Percentiles rank a stretch among this genome's conserved stretches.
Conservation (phyloP, 1,140 invertebrate genomes). For the Trypoxylus dichotomus region DNA sequence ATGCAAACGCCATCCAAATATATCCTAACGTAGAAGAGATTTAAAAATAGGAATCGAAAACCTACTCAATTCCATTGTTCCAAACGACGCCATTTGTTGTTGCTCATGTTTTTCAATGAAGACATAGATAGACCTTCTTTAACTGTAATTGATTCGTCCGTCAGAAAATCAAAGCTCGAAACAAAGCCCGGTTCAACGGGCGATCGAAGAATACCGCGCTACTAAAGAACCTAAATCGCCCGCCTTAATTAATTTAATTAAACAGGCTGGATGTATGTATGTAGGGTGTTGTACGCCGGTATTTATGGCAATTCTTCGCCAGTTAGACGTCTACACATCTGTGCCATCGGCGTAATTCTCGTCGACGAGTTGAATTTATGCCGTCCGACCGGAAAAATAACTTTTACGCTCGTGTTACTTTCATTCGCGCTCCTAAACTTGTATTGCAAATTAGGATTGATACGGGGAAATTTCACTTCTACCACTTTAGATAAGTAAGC, state of each 20-base stretch:
- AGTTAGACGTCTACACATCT: neutral
- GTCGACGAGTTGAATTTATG: neutral
- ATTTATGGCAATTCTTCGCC: neutral
- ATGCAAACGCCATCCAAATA: no score
- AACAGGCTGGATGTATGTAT: neutral
- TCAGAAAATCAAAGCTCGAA: slow-evolving; percentile 1
- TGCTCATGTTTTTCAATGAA: no score
- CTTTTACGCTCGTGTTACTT: slow-evolving; percentile 1
- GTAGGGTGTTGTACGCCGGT: neutral
- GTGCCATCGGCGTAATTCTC: neutral
- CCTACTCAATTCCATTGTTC: neutral
- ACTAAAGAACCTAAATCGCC: neutral
- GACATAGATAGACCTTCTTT: neutral
- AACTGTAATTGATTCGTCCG: slow-evolving; percentile 9
- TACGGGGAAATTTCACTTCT: neutral
- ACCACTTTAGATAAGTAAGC: neutral
- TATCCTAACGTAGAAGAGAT: no score
- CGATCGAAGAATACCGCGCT: neutral
- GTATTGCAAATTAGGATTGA: neutral
- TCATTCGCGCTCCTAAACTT: neutral
- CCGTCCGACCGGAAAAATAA: slow-evolving; percentile 3
- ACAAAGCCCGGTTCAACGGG: neutral
- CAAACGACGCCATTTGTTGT: neutral
- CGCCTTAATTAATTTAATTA: slow-evolving; percentile 8
- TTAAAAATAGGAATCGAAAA: neutral